Base-by-base conservation (phyloP, 2,888 invertebrate species). In the Heliconius sara region DNA sequence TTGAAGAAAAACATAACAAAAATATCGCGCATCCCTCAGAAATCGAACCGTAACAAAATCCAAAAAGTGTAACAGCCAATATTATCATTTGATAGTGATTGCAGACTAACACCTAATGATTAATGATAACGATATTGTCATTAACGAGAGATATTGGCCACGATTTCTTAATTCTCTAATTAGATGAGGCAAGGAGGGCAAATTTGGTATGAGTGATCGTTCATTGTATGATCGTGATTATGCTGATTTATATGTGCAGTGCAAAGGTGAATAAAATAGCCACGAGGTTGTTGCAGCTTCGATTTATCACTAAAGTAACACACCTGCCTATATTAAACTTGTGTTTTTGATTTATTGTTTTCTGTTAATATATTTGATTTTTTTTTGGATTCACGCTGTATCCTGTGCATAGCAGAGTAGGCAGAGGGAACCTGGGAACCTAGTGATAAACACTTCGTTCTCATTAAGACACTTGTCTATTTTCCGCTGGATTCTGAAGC, bases 91-190 rank as follows among this genome's bases (percentile, higher is more conserved):
- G 60, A 68, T 79, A 93, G 90, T 89, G 92, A 91, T 91, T 89
- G 89, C 90, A 85, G 88, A 86, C 90, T 94, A 94, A 93, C 94
- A 89, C 93, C 89, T 85, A 87, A 87, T 95, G 94, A 95, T 94
- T 95, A 92, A 95, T 94, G 94, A 91, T 89, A 87, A 89, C 89
- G 91, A 92, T 92, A 93, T 94, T 93, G 94, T 94, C 93, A 93
- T 90, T 89, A 88, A 90, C 89, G 85, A 89, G 89, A 90, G 90
- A 89, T 91, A 91, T 91, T 91, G 91, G 88, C 88, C 91, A 90
- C 92, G 92, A 94, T 94, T 94, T 95, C 93, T 93, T 94, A 93
- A 94, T 94, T 92, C 92, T 86, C 89, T 93, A 91, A 94, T 94
- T 93, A 93, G 92, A 90, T 89, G 89, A 90, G 87, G 91, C 89